These are phyloP conservation scores for Mus spicilegus DNA, from an alignment of 2,113 vertebrate species.

Conservation along the genomic window DNA sequence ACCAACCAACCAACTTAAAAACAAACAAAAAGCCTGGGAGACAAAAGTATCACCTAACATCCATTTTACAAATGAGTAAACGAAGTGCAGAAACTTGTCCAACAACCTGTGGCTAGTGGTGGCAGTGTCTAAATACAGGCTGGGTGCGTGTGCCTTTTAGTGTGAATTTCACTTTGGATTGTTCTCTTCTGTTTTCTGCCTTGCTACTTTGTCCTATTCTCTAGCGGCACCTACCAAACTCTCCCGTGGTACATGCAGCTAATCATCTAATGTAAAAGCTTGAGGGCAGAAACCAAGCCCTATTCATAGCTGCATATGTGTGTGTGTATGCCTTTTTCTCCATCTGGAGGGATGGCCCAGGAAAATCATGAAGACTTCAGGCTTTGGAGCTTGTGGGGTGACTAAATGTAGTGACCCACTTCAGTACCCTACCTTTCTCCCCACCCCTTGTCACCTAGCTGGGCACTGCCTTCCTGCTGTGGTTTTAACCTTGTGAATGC, in stretches of 20 bases:
- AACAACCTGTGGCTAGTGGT: not conserved
- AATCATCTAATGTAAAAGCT: not conserved
- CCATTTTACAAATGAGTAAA: constrained; percentile 4
- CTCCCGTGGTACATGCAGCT: fast-evolving
- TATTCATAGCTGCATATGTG: not conserved
- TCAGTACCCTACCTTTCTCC: not conserved
- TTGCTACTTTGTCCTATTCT: not conserved
- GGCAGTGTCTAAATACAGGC: not conserved
- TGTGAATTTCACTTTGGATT: not conserved
- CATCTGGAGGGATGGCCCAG: not conserved
- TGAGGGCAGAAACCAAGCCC: not conserved
- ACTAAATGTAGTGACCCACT: too few relatives aligned
- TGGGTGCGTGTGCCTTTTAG: not conserved
- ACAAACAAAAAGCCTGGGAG: not conserved
- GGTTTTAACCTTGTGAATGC: not conserved
- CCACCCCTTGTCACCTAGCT: not conserved
- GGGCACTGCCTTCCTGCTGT: not conserved
- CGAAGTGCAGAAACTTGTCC: not conserved
- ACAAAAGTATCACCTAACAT: not conserved
- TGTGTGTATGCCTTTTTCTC: not conserved
- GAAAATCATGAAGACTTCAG: not conserved
- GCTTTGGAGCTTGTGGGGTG: not conserved
- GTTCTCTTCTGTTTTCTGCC: not conserved
- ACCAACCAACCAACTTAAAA: not conserved
- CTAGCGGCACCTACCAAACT: not conserved